These are phyloP conservation scores for Lepidocyrtoides sp. DNA, from an alignment of 2,888 invertebrate species.

Conservation along the genomic window DNA sequence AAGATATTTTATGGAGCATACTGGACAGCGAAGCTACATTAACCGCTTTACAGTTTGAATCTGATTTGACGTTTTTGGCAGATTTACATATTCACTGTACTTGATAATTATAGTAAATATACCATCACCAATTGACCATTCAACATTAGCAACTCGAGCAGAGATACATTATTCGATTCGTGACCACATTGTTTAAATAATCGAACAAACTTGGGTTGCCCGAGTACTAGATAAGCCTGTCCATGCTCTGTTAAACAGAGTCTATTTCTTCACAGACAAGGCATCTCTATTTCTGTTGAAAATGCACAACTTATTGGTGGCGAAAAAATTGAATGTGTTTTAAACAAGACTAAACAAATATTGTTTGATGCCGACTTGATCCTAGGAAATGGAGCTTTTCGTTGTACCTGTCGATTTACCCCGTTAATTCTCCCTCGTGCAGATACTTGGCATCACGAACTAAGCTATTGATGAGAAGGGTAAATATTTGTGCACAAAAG, in stretches of 20 bases:
- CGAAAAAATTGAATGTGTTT: neutral
- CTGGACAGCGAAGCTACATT: too few species aligned
- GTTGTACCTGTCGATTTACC: slow-evolving; percentile 37
- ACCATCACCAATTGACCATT: too few species aligned
- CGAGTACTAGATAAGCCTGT: neutral
- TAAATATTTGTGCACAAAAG: slow-evolving; percentile 27
- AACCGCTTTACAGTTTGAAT: slow-evolving; percentile 14
- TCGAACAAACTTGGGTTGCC: slow-evolving; percentile 17
- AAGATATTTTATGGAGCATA: too few species aligned
- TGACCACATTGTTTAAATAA: neutral
- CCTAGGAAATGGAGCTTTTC: slow-evolving; percentile 5
- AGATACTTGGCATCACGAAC: slow-evolving; percentile 9
- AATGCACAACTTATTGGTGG: slow-evolving; percentile 32
- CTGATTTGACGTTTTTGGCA: slow-evolving; percentile 43
- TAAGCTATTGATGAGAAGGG: slow-evolving; percentile 32
- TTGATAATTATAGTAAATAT: too few species aligned
- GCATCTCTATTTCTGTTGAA: slow-evolving; percentile 38
- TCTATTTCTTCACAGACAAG: slow-evolving; percentile 8
- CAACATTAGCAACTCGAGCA: too few species aligned
- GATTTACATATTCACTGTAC: slow-evolving; percentile 20
- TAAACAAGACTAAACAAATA: neutral
- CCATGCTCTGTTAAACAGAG: neutral
- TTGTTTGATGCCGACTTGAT: neutral
- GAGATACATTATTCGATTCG: too few species aligned
- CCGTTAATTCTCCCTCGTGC: slow-evolving; percentile 19